These are phyloP conservation scores for Myiopsitta monachus DNA, from an alignment of 2,113 vertebrate genomes.

Conservation along the genomic window DNA sequence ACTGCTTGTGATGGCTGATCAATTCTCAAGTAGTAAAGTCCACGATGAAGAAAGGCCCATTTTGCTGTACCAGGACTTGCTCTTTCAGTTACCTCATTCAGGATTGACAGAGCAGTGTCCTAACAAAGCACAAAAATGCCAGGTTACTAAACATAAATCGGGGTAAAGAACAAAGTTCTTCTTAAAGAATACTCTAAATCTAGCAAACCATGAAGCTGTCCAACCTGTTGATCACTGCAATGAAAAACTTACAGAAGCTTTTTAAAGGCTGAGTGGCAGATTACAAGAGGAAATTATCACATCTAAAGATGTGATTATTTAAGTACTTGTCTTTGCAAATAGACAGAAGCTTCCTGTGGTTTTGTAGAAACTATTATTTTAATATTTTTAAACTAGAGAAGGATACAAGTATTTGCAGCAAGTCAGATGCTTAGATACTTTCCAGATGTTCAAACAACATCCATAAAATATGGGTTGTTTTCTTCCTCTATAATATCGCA, in stretches of 20 bases:
- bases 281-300: background rate
- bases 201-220: background rate
- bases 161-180: background rate
- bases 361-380: background rate
- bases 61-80: conserved; percentile 87
- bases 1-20: conserved; percentile 86
- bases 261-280: background rate
- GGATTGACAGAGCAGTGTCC: conserved; percentile 85
- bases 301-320: background rate
- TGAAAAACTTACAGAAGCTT: background rate
- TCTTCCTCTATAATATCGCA: background rate
- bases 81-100: conserved; percentile 85
- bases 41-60: conserved; percentile 96
- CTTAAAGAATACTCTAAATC: background rate
- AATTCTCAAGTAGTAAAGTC: conserved; percentile 87
- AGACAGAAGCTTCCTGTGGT: background rate
- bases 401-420: background rate
- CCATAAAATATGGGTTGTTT: background rate
- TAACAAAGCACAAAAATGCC: conserved; percentile 48
- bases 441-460: background rate
- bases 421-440: background rate
- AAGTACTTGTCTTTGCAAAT: background rate
- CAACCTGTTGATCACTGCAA: background rate
- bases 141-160: background rate
- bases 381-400: background rate